phyloP scores from a whole-genome alignment of 2,113 vertebrate genomes.

The Ardeotis arabs region DNA sequence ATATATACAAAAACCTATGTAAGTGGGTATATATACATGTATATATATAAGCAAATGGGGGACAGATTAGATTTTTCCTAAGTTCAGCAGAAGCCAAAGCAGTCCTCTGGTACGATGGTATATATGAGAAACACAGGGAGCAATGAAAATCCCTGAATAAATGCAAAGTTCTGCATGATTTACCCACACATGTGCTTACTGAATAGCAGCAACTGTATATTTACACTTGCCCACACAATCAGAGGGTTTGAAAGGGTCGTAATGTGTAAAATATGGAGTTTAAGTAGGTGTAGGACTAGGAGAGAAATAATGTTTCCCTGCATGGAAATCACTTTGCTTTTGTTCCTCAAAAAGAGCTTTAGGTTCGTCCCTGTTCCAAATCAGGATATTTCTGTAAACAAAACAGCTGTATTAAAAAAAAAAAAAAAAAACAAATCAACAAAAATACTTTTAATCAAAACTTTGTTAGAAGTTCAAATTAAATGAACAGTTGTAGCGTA shows the following conservation, averaged over 20 bases:
- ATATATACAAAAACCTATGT: rapidly evolving
- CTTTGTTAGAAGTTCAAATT: not conserved
- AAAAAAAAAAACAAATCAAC: too few species aligned
- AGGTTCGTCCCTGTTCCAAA: not conserved
- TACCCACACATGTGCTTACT: not conserved
- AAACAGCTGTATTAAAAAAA: not conserved
- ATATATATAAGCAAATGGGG: not conserved
- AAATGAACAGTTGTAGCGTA: not conserved
- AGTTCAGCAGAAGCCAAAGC: not conserved
- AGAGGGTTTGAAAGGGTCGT: not conserved
- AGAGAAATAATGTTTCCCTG: not conserved
- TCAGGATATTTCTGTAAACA: not conserved
- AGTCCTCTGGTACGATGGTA: not conserved
- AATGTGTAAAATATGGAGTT: not conserved
- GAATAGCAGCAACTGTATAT: not conserved
- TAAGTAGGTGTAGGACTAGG: not conserved
- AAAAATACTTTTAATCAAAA: not conserved
- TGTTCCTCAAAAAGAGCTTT: not conserved
- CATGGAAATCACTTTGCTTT: not conserved
- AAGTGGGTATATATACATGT: not conserved
- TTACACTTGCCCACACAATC: not conserved
- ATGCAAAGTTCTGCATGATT: not conserved
- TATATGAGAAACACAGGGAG: not conserved
- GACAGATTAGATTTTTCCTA: not conserved
- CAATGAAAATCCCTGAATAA: not conserved